Percentiles rank a stretch among this genome's conserved stretches.
Evolutionary conservation across 1,140 invertebrate genomes (phyloP).

Genomic region (Euwallacea similis): DNA sequence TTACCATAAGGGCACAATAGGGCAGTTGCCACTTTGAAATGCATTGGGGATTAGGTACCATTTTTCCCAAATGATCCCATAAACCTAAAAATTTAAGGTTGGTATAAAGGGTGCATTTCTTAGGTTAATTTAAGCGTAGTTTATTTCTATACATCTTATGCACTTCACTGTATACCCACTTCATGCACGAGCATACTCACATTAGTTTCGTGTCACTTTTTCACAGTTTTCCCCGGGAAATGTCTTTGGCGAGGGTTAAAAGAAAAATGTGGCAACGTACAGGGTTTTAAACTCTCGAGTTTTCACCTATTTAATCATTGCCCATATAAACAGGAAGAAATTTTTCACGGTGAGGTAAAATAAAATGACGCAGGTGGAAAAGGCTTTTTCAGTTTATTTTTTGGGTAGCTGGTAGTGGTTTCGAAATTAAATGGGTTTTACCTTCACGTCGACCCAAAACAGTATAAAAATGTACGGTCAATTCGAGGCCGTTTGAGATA

Average conservation of each 20-base stretch:
- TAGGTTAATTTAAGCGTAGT: too few species aligned
- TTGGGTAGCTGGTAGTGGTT: slow-evolving; percentile 1
- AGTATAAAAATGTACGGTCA: slow-evolving; percentile 7
- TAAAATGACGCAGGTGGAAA: slow-evolving; percentile 35
- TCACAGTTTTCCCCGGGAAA: slow-evolving; percentile 30
- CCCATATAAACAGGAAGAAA: slow-evolving; percentile 31
- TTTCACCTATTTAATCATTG: slow-evolving; percentile 41
- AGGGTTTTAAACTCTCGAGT: slow-evolving; percentile 40
- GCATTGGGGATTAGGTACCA: too few species aligned
- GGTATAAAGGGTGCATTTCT: too few species aligned
- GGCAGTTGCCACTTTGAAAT: not conserved
- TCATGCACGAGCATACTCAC: slow-evolving; percentile 33
- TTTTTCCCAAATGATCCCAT: too few species aligned
- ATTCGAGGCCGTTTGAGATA: slow-evolving; percentile 11
- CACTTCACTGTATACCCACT: slow-evolving; percentile 24
- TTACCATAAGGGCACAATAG: slow-evolving; percentile 20
- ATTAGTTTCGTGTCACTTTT: slow-evolving; percentile 35
- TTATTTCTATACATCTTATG: not conserved
- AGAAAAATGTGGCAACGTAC: slow-evolving; percentile 39
- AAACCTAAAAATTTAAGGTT: not conserved
- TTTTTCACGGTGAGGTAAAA: slow-evolving; percentile 31
- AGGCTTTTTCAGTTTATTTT: slow-evolving; percentile 28
- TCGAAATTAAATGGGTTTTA: slow-evolving; percentile 20
- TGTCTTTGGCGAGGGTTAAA: slow-evolving; percentile 27
- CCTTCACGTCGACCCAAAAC: not conserved